phyloP scores from a whole-genome alignment of 1,140 invertebrate species.

The Aporrectodea caliginosa region DNA sequence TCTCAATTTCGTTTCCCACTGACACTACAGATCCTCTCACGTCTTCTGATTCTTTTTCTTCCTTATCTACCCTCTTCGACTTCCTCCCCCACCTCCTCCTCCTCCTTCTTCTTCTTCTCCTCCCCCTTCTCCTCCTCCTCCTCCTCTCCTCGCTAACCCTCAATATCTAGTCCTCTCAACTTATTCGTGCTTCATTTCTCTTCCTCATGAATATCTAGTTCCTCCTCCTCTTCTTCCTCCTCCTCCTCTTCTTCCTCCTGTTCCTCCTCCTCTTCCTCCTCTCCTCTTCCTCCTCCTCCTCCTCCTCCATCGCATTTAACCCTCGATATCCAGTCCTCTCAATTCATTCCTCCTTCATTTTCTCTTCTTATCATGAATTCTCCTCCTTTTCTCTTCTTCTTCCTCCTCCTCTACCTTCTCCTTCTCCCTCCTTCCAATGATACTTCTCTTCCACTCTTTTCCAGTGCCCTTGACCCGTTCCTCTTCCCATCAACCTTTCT shows the following conservation, averaged over 20 bases:
- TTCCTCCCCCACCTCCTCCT: too few relatives aligned
- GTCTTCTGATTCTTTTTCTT: too few relatives aligned
- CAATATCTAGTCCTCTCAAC: neutral
- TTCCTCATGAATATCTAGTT: neutral
- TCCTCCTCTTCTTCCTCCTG: neutral
- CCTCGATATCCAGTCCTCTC: neutral
- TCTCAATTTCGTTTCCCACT: too few relatives aligned
- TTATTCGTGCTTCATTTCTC: neutral
- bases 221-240: neutral
- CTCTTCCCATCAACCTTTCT: too few relatives aligned
- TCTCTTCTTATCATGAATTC: too few relatives aligned
- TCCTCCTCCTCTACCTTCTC: neutral
- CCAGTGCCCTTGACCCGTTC: too few relatives aligned
- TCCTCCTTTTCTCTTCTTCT: slow-evolving; percentile 5
- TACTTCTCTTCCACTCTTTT: neutral
- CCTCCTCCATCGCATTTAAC: too few relatives aligned
- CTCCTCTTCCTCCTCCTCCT: neutral
- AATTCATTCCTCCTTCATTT: neutral
- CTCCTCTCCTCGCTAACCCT: neutral
- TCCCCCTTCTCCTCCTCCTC: too few relatives aligned
- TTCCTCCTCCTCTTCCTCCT: neutral
- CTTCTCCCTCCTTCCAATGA: neutral
- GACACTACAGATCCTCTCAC: too few relatives aligned
- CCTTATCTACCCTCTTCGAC: too few relatives aligned
- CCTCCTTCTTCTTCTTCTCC: too few relatives aligned